Evolutionary conservation across 2,797 vertebrate genomes (phyloP).

Genomic region (Lepidocolaptes lacrymiger): DNA sequence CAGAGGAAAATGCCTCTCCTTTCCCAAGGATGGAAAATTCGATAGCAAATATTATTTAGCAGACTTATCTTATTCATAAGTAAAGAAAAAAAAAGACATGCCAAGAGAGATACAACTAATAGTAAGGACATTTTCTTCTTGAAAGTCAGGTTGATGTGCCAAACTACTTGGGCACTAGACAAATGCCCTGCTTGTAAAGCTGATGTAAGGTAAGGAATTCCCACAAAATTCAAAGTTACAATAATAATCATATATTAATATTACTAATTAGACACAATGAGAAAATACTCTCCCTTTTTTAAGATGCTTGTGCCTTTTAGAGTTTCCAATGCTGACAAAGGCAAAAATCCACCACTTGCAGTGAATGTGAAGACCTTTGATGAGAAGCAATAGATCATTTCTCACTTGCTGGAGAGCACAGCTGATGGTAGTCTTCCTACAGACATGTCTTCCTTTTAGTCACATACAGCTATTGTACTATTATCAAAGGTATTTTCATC

Average conservation of each 20-base stretch:
- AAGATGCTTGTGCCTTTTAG: neutral
- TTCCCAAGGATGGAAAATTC: neutral
- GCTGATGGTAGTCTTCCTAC: neutral
- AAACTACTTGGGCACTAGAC: neutral
- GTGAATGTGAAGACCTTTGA: neutral
- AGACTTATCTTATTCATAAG: neutral
- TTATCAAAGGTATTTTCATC: neutral
- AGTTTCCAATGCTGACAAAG: neutral
- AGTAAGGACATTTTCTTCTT: neutral
- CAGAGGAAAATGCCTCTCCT: constrained; percentile 1
- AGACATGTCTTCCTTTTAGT: neutral
- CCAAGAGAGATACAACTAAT: neutral
- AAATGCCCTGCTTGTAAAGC: neutral
- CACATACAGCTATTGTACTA: neutral
- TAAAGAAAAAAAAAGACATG: neutral
- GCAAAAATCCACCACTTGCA: neutral
- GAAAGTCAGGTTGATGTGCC: neutral
- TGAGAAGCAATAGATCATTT: neutral
- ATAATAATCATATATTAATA: neutral
- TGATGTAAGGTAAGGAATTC: neutral
- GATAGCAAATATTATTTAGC: neutral
- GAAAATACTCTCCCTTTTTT: neutral
- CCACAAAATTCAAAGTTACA: neutral
- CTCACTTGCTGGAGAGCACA: neutral
- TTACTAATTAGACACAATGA: neutral